These are phyloP conservation scores for Zootoca vivipara DNA, from an alignment of 2,113 vertebrate genomes.

Conservation along the genomic window DNA sequence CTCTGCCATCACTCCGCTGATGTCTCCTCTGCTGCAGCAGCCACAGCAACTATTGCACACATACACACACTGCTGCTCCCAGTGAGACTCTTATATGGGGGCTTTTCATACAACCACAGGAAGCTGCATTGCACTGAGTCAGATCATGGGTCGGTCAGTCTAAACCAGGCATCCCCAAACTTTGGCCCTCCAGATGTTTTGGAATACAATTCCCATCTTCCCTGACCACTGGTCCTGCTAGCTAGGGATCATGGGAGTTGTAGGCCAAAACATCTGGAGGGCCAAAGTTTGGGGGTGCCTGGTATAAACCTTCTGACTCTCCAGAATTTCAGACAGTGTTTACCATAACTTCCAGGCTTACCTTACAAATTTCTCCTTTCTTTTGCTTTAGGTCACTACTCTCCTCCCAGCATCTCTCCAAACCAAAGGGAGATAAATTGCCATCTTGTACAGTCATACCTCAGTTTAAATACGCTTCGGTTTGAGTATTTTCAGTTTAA, in stretches of 20 bases:
- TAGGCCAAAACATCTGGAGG: too few relatives aligned
- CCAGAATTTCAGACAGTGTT: not conserved
- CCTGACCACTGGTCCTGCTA: too few relatives aligned
- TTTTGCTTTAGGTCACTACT: not conserved
- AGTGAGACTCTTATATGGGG: not conserved
- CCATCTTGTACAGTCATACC: too few relatives aligned
- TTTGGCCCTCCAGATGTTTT: too few relatives aligned
- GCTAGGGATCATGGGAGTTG: too few relatives aligned
- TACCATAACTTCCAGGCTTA: not conserved
- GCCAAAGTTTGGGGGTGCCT: too few relatives aligned
- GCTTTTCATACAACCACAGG: not conserved
- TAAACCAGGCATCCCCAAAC: too few relatives aligned
- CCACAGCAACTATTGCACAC: not conserved
- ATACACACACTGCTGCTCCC: not conserved
- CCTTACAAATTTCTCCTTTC: not conserved
- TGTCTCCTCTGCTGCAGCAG: not conserved
- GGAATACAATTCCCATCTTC: too few relatives aligned
- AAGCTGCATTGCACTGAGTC: not conserved
- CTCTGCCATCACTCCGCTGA: not conserved
- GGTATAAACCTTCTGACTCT: too few relatives aligned
- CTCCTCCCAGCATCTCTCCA: not conserved
- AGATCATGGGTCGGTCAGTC: not conserved
- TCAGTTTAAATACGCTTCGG: too few relatives aligned
- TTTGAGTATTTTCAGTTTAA: too few relatives aligned
- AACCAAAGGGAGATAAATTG: not conserved